These are phyloP conservation scores for Phaetusa simplex DNA, from an alignment of 2,113 vertebrate genomes.

Conservation along the genomic window DNA sequence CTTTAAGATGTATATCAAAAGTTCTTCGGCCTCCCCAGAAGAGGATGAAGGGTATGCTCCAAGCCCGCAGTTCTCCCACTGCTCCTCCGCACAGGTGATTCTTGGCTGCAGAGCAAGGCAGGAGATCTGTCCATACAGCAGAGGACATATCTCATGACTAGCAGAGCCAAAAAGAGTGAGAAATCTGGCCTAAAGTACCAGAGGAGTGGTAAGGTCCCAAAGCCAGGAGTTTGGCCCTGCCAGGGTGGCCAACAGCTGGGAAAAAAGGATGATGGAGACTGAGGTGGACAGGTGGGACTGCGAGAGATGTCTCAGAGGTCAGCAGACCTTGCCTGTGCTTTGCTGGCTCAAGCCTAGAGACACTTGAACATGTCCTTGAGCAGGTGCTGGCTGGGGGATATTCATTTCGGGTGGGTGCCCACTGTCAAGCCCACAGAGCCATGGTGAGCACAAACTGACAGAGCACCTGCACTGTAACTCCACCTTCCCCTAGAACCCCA, in stretches of 20 bases:
- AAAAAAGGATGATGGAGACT: neutral
- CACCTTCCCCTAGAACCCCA: neutral
- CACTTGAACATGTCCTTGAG: neutral
- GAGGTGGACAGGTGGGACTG: neutral
- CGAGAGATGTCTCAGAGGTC: neutral
- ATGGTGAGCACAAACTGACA: neutral
- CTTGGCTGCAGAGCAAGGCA: neutral
- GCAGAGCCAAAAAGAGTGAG: neutral
- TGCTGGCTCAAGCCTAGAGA: neutral
- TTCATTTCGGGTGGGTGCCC: neutral
- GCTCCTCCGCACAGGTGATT: neutral
- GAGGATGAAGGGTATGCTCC: neutral
- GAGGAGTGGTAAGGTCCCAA: neutral
- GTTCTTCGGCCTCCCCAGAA: neutral
- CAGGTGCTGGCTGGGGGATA: neutral
- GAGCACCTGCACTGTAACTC: neutral
- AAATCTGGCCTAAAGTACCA: neutral
- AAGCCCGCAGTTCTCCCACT: neutral
- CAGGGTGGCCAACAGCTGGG: neutral
- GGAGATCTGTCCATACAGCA: neutral
- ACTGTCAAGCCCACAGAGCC: rapidly evolving
- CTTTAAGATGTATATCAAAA: neutral
- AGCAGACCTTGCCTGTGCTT: neutral
- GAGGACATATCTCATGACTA: neutral
- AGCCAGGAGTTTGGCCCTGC: neutral